phyloP scores from a whole-genome alignment of 2,888 invertebrate species.

The Steinernema hermaphroditum region DNA sequence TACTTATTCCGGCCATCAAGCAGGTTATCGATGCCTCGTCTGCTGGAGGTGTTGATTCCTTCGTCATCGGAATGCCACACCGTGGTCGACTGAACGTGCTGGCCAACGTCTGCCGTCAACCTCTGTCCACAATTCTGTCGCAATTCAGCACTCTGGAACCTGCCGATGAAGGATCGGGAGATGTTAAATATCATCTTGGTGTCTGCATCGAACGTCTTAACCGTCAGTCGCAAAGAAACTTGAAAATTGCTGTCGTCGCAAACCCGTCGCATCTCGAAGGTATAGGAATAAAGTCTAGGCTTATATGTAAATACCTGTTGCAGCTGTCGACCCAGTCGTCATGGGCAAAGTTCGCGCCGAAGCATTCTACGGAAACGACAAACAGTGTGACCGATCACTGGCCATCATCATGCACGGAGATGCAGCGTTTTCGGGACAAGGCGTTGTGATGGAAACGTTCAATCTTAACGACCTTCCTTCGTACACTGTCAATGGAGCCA shows the following conservation, averaged over 20 bases:
- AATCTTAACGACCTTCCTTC: constrained; percentile 89
- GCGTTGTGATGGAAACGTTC: constrained; percentile 93
- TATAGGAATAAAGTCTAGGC: constrained; percentile 24
- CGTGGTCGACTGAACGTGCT: constrained; percentile 83
- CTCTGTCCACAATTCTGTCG: constrained; percentile 84
- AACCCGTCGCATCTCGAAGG: constrained; percentile 87
- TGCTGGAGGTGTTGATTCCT: constrained; percentile 89
- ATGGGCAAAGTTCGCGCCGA: constrained; percentile 91
- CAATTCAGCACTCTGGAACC: constrained; percentile 91
- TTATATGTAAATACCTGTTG: not conserved
- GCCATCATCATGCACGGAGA: constrained; percentile 90
- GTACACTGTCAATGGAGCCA: constrained; percentile 90
- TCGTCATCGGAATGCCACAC: constrained; percentile 87
- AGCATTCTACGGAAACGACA: constrained; percentile 90
- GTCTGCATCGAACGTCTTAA: constrained; percentile 88
- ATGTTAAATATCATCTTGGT: constrained; percentile 81
- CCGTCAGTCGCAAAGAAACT: constrained; percentile 73
- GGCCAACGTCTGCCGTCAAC: constrained; percentile 88
- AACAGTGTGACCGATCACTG: constrained; percentile 91
- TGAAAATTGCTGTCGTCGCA: constrained; percentile 79
- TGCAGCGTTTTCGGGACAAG: constrained; percentile 91
- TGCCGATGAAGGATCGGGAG: constrained; percentile 73
- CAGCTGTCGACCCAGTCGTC: constrained; percentile 86
- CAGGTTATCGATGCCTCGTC: constrained; percentile 95
- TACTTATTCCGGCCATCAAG: constrained; percentile 97